phyloP scores from a whole-genome alignment of 2,797 vertebrate species.

The Phylloscopus collybita region DNA sequence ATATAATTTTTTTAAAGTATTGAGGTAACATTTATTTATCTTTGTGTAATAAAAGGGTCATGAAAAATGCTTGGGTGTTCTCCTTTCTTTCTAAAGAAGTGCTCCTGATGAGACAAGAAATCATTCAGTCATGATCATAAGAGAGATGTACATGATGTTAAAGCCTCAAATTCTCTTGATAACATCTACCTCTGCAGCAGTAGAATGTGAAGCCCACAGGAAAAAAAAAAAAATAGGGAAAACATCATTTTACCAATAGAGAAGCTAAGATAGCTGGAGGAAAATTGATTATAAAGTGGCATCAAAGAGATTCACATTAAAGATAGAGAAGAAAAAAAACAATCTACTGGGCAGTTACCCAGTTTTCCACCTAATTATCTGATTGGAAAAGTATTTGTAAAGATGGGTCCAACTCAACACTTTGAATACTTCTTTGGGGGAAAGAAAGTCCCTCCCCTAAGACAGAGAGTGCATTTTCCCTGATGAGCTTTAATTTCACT shows the following conservation, averaged over 20 bases:
- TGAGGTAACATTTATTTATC: constrained; percentile 18
- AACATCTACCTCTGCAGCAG: not conserved
- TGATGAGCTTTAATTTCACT: not conserved
- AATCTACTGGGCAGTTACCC: rapidly evolving
- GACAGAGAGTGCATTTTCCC: rapidly evolving
- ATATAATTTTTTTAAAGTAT: not conserved
- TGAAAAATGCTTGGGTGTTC: not conserved
- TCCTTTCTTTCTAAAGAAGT: not conserved
- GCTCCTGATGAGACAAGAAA: not conserved
- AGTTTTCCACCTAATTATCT: not conserved
- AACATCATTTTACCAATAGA: not conserved
- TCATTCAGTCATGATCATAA: not conserved
- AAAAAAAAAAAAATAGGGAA: not conserved
- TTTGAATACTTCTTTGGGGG: rapidly evolving
- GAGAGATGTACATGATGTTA: not conserved
- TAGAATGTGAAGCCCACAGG: rapidly evolving
- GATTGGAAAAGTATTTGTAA: not conserved
- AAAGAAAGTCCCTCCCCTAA: not conserved
- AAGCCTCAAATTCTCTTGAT: not conserved
- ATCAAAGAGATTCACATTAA: not conserved
- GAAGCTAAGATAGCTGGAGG: not conserved
- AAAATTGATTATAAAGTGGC: not conserved
- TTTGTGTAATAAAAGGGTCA: constrained; percentile 6
- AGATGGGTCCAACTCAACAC: not conserved
- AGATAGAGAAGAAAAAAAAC: not conserved